A percentile compares a stretch with the other conserved stretches of the same genome.
Evolutionary conservation across 2,113 vertebrate species (phyloP).

Genomic region (Sporophila hypoxantha): DNA sequence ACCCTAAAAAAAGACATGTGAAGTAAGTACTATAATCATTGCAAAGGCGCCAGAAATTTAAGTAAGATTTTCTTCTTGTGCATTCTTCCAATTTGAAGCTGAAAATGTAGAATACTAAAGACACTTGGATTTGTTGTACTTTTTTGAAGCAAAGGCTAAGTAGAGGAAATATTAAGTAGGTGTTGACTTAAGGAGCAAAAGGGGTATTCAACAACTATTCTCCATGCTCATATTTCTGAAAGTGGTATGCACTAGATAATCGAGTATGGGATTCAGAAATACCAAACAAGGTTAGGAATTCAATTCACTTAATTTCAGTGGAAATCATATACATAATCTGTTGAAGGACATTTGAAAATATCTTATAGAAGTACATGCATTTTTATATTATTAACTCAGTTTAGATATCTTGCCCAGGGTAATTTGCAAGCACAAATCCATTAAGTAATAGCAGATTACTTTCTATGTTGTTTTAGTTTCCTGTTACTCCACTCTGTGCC

Average conservation of each 20-base stretch:
- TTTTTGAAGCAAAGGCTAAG: neutral
- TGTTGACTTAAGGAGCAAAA: neutral
- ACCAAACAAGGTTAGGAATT: neutral
- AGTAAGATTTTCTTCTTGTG: neutral
- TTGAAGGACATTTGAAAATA: neutral
- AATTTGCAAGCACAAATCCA: neutral
- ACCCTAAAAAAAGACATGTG: neutral
- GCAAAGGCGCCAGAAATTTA: neutral
- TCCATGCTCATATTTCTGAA: neutral
- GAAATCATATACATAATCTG: neutral
- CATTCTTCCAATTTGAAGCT: neutral
- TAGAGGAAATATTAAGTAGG: neutral
- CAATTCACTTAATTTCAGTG: neutral
- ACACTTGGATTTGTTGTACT: neutral
- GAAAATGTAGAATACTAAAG: neutral
- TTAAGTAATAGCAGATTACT: neutral
- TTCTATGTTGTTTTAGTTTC: neutral
- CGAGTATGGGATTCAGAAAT: neutral
- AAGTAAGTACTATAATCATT: neutral
- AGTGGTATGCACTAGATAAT: neutral
- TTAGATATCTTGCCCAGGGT: neutral
- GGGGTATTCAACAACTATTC: neutral
- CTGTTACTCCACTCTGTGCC: neutral
- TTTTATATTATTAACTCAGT: neutral
- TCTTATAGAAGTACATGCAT: neutral